These are phyloP conservation scores for Pyrocephalus nanus DNA, from an alignment of 2,797 vertebrate genomes.

Conservation along the genomic window DNA sequence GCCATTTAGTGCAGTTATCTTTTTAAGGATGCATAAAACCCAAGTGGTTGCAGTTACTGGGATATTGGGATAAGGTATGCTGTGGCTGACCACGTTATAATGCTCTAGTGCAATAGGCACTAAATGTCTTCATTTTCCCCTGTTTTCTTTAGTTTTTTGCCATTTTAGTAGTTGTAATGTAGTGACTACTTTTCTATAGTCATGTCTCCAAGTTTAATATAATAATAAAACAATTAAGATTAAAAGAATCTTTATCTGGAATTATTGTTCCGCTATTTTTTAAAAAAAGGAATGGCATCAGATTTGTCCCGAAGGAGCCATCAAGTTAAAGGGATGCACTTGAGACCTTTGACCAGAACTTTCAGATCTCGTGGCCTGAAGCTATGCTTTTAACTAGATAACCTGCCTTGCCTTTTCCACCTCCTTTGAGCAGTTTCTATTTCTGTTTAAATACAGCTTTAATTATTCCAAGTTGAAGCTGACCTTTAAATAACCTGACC, in stretches of 20 bases:
- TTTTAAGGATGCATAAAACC: not conserved
- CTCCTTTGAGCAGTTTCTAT: not conserved
- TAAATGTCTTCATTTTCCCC: not conserved
- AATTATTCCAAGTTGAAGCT: not conserved
- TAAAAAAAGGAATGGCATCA: not conserved
- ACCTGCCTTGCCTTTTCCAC: not conserved
- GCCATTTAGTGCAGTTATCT: not conserved
- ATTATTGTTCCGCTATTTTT: not conserved
- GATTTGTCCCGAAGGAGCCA: not conserved
- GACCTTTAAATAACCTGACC: not conserved
- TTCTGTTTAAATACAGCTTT: not conserved
- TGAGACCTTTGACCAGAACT: not conserved
- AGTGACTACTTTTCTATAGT: not conserved
- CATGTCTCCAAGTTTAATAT: not conserved
- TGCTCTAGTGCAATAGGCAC: not conserved
- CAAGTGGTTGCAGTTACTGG: not conserved
- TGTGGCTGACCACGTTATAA: not conserved
- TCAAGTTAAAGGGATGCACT: not conserved
- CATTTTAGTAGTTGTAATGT: not conserved
- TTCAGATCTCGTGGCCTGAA: rapidly evolving
- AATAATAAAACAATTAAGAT: not conserved
- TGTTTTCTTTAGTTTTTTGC: not conserved
- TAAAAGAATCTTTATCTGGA: not conserved
- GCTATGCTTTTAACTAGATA: not conserved
- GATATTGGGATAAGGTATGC: not conserved